A percentile compares a stretch with the other conserved stretches of the same genome.
phyloP scores from a whole-genome alignment of 2,888 invertebrate species.

The Diloba caeruleocephala region DNA sequence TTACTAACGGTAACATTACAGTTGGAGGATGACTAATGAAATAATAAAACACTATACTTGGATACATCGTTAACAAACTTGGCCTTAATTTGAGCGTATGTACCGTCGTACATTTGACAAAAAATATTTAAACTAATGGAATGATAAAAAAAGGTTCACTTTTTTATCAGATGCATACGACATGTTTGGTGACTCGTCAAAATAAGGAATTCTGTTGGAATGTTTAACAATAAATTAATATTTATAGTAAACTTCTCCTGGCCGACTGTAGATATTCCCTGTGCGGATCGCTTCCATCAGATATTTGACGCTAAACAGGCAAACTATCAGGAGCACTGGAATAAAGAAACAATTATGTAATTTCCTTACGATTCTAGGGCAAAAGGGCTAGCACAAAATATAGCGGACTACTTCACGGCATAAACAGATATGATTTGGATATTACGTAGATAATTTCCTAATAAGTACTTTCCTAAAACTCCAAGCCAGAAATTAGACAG shows the following conservation, averaged over 20 bases:
- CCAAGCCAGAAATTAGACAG: background rate
- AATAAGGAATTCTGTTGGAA: background rate
- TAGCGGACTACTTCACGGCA: no score
- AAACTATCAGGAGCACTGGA: slow-evolving; percentile 83
- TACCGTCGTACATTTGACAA: background rate
- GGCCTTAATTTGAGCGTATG: slow-evolving; percentile 14
- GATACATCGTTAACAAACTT: slow-evolving; percentile 19
- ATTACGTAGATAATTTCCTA: no score
- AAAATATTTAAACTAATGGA: background rate
- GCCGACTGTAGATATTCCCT: slow-evolving; percentile 81
- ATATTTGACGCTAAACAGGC: slow-evolving; percentile 84
- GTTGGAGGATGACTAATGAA: slow-evolving; percentile 23
- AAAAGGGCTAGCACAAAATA: no score
- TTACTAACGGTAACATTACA: slow-evolving; percentile 39
- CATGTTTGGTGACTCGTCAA: slow-evolving; percentile 5
- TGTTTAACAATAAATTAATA: slow-evolving; percentile 62
- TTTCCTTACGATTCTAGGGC: no score
- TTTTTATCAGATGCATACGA: slow-evolving; percentile 1
- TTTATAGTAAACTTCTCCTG: slow-evolving; percentile 76
- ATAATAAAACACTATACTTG: slow-evolving; percentile 22
- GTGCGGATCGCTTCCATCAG: slow-evolving; percentile 83
- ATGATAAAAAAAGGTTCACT: background rate
- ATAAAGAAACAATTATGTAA: no score
- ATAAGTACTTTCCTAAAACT: no score
- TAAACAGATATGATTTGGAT: no score